phyloP scores from a whole-genome alignment of 1,140 invertebrate genomes.

The Drosophila chauvacae region DNA sequence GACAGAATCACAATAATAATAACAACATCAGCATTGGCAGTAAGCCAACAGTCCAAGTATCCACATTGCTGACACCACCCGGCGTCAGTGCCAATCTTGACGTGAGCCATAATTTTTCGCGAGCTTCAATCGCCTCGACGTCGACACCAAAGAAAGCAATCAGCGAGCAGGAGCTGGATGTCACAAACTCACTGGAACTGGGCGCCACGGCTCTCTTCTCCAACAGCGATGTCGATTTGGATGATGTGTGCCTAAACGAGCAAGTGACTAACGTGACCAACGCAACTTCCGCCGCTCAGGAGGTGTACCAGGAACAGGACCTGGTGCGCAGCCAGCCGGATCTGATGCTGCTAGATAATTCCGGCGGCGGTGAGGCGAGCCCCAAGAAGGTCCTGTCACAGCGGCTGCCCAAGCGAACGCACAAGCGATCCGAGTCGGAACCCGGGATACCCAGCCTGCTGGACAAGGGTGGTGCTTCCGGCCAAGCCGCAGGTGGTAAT shows the following conservation, averaged over 20 bases:
- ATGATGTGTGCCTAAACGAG: slow-evolving; percentile 91
- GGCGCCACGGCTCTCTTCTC: slow-evolving; percentile 92
- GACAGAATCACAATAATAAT: slow-evolving; percentile 59
- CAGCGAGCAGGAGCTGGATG: slow-evolving; percentile 83
- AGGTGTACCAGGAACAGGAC: slow-evolving; percentile 75
- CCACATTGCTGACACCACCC: slow-evolving; percentile 12
- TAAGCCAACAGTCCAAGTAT: slow-evolving; percentile 22
- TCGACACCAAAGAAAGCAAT: slow-evolving; percentile 68
- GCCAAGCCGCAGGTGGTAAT: slow-evolving; percentile 15
- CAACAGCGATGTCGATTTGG: slow-evolving; percentile 94
- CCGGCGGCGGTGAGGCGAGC: slow-evolving; percentile 25
- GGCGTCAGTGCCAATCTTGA: slow-evolving; percentile 17
- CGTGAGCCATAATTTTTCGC: slow-evolving; percentile 53
- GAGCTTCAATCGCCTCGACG: slow-evolving; percentile 24
- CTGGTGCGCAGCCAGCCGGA: slow-evolving; percentile 84
- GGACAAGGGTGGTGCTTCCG: slow-evolving; percentile 33
- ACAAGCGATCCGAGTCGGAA: slow-evolving; percentile 85
- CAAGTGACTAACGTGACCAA: slow-evolving; percentile 87
- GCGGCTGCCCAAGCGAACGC: slow-evolving; percentile 68
- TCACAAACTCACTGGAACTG: slow-evolving; percentile 85
- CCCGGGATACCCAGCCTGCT: slow-evolving; percentile 67
- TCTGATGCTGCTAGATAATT: slow-evolving; percentile 65
- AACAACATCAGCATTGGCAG: slow-evolving; percentile 72
- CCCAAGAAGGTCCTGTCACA: slow-evolving; percentile 44
- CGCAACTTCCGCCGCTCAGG: slow-evolving; percentile 50